These are phyloP conservation scores for Idris sp. DNA, from an alignment of 1,140 invertebrate species.

Conservation along the genomic window DNA sequence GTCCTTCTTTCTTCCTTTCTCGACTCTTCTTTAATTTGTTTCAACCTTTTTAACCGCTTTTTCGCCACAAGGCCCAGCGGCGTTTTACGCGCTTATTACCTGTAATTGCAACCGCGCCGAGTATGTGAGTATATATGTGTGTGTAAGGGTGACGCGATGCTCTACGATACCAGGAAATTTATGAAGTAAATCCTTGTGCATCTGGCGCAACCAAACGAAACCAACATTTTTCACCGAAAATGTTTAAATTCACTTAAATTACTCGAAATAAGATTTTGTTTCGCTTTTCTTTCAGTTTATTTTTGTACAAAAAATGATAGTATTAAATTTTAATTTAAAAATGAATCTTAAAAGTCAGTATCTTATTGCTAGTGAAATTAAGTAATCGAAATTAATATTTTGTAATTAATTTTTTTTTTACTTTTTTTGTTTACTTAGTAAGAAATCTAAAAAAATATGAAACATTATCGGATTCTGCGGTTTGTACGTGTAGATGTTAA, in stretches of 20 bases:
- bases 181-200: constrained; percentile 49
- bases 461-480: constrained; percentile 42
- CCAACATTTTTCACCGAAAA: constrained; percentile 26
- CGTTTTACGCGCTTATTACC: constrained; percentile 60
- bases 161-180: constrained; percentile 64
- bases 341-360: no score
- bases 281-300: no score
- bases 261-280: no score
- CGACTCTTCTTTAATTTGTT: constrained; percentile 50
- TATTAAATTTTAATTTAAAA: no score
- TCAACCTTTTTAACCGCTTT: constrained; percentile 51
- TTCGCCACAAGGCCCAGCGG: constrained; percentile 56
- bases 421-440: constrained; percentile 23
- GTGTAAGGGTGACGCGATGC: constrained; percentile 55
- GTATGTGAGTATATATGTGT: constrained; percentile 56
- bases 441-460: constrained; percentile 21
- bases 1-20: constrained; percentile 1
- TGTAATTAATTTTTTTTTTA: not conserved
- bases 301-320: no score
- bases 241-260: constrained; percentile 3
- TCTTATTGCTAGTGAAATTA: not conserved
- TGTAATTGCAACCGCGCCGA: constrained; percentile 58
- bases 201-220: constrained; percentile 54
- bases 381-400: not conserved
- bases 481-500: constrained; percentile 65